phyloP scores from a whole-genome alignment of 2,797 vertebrate genomes.

The Peromyscus melanophrys region DNA sequence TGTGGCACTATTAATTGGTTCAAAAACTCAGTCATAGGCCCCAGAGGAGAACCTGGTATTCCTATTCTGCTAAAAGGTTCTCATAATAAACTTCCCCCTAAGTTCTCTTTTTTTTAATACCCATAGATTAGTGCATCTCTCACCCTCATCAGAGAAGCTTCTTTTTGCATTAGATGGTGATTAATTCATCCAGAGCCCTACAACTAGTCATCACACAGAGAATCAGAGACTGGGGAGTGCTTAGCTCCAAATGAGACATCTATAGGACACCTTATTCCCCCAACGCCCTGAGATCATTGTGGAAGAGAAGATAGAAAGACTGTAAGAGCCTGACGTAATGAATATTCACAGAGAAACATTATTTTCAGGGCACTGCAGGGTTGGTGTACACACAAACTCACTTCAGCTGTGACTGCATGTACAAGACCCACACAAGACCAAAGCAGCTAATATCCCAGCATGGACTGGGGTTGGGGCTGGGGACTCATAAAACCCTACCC shows the following conservation, averaged over 20 bases:
- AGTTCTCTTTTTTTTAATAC: neutral
- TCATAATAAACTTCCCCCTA: neutral
- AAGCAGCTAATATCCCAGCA: neutral
- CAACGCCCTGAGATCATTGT: too few species aligned
- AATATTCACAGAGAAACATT: neutral
- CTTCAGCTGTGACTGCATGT: neutral
- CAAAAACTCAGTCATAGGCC: neutral
- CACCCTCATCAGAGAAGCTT: neutral
- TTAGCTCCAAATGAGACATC: too few species aligned
- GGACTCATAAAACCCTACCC: neutral
- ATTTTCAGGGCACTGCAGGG: neutral
- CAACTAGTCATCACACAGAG: neutral
- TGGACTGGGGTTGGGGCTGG: neutral
- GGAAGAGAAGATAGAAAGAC: neutral
- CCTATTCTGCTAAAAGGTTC: neutral
- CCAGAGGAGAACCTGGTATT: too few species aligned
- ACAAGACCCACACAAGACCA: too few species aligned
- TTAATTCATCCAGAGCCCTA: neutral
- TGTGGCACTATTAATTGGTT: too few species aligned
- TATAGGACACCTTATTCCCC: too few species aligned
- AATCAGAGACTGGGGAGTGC: neutral
- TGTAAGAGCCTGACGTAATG: neutral
- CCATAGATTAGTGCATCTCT: neutral
- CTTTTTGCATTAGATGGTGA: neutral
- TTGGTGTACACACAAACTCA: neutral